These are phyloP conservation scores for Cantharis rufa DNA, from an alignment of 2,888 invertebrate species.

Conservation along the genomic window DNA sequence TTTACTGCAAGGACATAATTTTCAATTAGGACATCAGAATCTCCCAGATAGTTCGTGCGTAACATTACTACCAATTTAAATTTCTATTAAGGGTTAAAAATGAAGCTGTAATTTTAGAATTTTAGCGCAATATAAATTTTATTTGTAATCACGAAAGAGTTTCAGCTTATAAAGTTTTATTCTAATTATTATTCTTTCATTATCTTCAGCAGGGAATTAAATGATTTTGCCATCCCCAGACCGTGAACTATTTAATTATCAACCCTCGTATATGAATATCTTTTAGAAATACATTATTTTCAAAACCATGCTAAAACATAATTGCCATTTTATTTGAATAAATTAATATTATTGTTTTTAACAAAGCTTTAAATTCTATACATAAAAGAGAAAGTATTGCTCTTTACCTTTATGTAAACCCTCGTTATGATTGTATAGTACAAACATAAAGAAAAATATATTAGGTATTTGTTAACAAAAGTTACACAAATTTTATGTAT, in stretches of 20 bases:
- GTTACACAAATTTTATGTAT: background rate
- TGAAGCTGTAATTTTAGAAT: background rate
- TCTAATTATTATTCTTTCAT: background rate
- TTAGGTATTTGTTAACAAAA: background rate
- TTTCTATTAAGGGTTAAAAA: background rate
- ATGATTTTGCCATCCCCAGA: background rate
- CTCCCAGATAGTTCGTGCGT: background rate
- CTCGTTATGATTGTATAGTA: background rate
- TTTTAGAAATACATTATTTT: background rate
- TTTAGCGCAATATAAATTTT: background rate
- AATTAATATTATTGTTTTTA: background rate
- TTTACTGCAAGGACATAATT: background rate
- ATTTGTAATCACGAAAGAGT: background rate
- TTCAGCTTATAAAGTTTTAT: background rate
- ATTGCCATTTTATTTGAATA: background rate
- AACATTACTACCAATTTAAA: background rate
- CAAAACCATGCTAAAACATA: background rate
- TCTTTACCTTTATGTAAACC: too few species aligned
- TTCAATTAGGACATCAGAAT: background rate
- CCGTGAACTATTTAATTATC: background rate
- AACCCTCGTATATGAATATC: background rate
- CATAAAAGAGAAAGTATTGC: background rate
- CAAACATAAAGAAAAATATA: background rate
- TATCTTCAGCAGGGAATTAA: background rate
- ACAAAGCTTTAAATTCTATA: background rate